These are phyloP conservation scores for Drosophila diplacantha DNA, from an alignment of 2,888 invertebrate genomes.

Conservation along the genomic window DNA sequence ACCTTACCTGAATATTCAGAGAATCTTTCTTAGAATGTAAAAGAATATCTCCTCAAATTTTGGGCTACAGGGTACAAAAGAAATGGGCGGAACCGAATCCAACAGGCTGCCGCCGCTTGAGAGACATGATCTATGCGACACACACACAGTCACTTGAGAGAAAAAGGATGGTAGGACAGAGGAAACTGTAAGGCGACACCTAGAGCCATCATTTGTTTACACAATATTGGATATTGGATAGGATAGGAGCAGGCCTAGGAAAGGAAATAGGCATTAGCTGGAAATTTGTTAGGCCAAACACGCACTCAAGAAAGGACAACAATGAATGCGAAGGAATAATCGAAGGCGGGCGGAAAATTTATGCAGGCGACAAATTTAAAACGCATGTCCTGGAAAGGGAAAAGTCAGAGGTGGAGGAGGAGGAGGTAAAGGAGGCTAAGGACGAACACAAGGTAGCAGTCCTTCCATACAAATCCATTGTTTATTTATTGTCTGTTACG, in stretches of 20 bases:
- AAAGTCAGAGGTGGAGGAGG: neutral
- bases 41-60: neutral
- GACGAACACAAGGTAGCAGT: constrained; percentile 46
- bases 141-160: constrained; percentile 2
- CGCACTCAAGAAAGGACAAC: constrained; percentile 55
- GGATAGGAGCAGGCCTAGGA: constrained; percentile 32
- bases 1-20: neutral
- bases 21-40: neutral
- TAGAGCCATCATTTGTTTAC: constrained; percentile 70
- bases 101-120: constrained; percentile 58
- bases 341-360: constrained; percentile 58
- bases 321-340: constrained; percentile 23
- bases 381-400: constrained; percentile 59
- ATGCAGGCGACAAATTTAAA: constrained; percentile 71
- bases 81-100: constrained; percentile 39
- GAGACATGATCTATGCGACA: constrained; percentile 54
- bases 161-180: constrained; percentile 21
- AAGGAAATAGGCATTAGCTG: constrained; percentile 67
- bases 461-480: constrained; percentile 49
- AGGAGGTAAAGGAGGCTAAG: neutral
- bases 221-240: constrained; percentile 69
- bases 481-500: constrained; percentile 66
- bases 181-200: constrained; percentile 62
- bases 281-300: constrained; percentile 69
- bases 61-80: neutral